Conservation (phyloP, 2,797 vertebrate species). For the Novumbra hubbsi region DNA sequence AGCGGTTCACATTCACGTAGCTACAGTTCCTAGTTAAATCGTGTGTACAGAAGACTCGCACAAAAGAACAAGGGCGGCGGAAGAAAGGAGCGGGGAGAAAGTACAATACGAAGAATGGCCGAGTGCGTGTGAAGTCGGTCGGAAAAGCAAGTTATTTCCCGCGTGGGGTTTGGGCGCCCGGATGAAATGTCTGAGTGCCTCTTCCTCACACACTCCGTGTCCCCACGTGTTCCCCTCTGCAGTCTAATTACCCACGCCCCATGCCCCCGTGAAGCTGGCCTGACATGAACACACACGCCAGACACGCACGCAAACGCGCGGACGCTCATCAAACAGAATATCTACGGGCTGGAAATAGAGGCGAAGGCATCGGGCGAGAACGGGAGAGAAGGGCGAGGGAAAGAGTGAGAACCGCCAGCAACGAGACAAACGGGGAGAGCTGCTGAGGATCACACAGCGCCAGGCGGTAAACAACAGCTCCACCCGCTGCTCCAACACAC, state of each 20-base stretch:
- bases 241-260: constrained; percentile 32
- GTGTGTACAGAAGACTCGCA: not conserved
- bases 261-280: constrained; percentile 30
- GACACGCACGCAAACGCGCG: not conserved
- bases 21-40: not conserved
- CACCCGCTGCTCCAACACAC: not conserved
- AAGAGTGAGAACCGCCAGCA: constrained; percentile 24
- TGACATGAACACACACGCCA: constrained; percentile 12
- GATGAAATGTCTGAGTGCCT: constrained; percentile 8
- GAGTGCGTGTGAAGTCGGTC: constrained; percentile 15
- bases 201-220: constrained; percentile 20
- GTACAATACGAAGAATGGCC: not conserved
- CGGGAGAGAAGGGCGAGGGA: constrained; percentile 12
- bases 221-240: constrained; percentile 13
- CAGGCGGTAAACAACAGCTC: not conserved
- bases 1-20: not conserved
- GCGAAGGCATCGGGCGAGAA: constrained; percentile 31
- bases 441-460: too few relatives aligned
- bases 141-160: constrained; percentile 25
- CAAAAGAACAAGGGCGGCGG: constrained; percentile 3
- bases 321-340: constrained; percentile 43
- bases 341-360: constrained; percentile 50
- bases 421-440: not conserved
- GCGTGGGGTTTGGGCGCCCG: constrained; percentile 14
- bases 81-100: not conserved